Evolutionary conservation across 2,797 vertebrate genomes (phyloP).

Genomic region (Sphenopsis melanotis): DNA sequence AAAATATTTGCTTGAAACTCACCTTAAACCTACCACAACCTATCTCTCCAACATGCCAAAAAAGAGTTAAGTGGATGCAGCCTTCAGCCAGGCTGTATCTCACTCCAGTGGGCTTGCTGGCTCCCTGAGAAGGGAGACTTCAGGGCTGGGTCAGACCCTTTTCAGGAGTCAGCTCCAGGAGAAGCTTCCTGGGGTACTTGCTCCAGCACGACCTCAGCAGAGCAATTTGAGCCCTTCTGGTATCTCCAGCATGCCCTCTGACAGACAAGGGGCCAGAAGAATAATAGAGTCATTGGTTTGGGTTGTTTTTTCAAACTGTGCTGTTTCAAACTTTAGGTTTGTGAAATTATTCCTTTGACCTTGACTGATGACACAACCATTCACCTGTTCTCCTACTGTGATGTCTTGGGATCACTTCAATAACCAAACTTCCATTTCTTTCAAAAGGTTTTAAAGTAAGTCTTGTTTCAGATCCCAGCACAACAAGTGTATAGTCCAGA

Average conservation of each 20-base stretch:
- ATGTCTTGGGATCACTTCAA: not conserved
- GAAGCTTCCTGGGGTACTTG: not conserved
- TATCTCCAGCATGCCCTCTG: not conserved
- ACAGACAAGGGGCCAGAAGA: not conserved
- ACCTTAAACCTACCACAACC: not conserved
- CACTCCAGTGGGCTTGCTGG: not conserved
- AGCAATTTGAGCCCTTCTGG: not conserved
- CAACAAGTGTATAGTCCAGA: not conserved
- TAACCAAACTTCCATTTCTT: not conserved
- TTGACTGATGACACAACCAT: not conserved
- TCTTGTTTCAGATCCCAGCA: not conserved
- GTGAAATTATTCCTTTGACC: not conserved
- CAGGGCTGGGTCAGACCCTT: not conserved
- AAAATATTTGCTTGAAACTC: not conserved
- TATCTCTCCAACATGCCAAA: not conserved
- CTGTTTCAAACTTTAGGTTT: not conserved
- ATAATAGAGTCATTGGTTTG: not conserved
- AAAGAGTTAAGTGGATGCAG: not conserved
- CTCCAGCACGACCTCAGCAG: accelerated
- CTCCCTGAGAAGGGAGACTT: not conserved
- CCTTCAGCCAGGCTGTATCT: not conserved
- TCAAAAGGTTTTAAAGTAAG: not conserved
- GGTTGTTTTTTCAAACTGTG: not conserved
- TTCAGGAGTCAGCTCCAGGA: not conserved
- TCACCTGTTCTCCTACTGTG: not conserved